Evolutionary conservation across 2,113 vertebrate genomes (phyloP).

Genomic region (Gobius niger): DNA sequence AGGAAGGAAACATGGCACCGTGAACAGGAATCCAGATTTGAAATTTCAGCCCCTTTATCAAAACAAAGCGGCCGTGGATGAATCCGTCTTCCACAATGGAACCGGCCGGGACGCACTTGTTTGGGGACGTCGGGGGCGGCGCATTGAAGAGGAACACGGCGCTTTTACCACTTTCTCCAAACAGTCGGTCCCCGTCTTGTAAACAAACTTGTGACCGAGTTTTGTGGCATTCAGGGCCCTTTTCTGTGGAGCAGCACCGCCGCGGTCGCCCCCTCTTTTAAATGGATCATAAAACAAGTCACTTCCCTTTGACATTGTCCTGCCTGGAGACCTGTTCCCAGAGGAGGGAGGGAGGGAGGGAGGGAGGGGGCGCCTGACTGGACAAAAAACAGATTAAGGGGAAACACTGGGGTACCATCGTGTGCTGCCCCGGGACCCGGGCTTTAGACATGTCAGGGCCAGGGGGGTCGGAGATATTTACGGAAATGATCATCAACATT

Average conservation of each 20-base stretch:
- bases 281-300: constrained; percentile 78
- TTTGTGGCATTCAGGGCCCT: constrained; percentile 59
- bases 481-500: no score
- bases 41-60: no score
- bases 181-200: constrained; percentile 63
- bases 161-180: constrained; percentile 60
- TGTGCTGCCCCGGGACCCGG: no score
- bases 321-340: constrained; percentile 62
- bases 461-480: no score
- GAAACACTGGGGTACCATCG: constrained; percentile 61
- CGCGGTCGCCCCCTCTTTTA: constrained; percentile 49
- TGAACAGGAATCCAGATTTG: no score
- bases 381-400: constrained; percentile 79
- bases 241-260: not conserved
- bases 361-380: constrained; percentile 60
- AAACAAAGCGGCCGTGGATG: not conserved
- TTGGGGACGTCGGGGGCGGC: constrained; percentile 32
- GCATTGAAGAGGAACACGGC: constrained; percentile 36
- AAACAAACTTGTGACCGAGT: constrained; percentile 70
- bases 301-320: constrained; percentile 76
- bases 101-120: not conserved
- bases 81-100: not conserved
- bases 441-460: not conserved
- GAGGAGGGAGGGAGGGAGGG: constrained; percentile 52
- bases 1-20: no score